Evolutionary conservation across 2,113 vertebrate species (phyloP).

Genomic region (Mesocricetus auratus): DNA sequence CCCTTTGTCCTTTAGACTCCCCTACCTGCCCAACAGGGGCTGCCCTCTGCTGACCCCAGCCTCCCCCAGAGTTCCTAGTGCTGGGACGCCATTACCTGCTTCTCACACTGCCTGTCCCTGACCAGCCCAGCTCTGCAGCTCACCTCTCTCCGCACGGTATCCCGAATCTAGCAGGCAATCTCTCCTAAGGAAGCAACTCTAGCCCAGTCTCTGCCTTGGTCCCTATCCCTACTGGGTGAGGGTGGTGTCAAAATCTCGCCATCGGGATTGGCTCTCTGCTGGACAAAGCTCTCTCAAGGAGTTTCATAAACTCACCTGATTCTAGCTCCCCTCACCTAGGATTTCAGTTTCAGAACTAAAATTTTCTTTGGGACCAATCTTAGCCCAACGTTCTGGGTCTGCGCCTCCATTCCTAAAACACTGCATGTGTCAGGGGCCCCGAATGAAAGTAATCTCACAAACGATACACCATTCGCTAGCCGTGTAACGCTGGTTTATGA

Average conservation of each 20-base stretch:
- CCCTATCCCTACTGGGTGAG: neutral
- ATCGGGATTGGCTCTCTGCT: neutral
- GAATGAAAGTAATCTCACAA: neutral
- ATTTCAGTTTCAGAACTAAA: neutral
- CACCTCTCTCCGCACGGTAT: neutral
- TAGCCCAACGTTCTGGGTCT: neutral
- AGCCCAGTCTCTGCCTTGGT: neutral
- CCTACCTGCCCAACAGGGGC: rapidly evolving
- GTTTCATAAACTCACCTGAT: neutral
- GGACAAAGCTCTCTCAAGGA: neutral
- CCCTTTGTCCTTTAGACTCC: no score
- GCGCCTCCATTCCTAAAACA: neutral
- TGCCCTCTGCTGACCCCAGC: neutral
- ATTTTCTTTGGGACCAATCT: neutral
- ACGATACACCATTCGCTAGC: neutral
- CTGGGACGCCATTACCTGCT: neutral
- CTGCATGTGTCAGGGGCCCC: neutral
- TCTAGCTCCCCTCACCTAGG: neutral
- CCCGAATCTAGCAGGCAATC: no score
- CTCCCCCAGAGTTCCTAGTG: neutral
- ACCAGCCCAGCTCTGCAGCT: neutral
- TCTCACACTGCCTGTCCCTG: neutral
- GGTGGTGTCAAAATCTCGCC: neutral
- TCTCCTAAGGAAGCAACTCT: neutral
- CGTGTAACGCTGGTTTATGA: neutral